Evolutionary conservation across 1,140 invertebrate genomes (phyloP).

Genomic region (silkworm (Bombyx mori)): DNA sequence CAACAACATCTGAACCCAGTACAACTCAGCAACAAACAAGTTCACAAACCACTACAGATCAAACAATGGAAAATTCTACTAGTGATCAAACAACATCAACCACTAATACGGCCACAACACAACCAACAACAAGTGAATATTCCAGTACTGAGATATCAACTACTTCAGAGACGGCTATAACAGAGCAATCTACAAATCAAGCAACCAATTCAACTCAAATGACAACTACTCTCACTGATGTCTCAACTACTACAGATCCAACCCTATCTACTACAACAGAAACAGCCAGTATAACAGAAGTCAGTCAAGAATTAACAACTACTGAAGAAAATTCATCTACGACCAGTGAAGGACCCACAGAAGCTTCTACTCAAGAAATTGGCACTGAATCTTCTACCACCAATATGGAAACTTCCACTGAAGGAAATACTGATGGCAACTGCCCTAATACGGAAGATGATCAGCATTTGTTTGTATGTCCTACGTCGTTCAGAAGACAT

Average conservation of each 20-base stretch:
- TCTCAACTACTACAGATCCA: conserved; percentile 25
- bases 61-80: conserved; percentile 20
- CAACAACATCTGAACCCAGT: conserved; percentile 12
- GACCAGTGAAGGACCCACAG: conserved; percentile 26
- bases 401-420: conserved; percentile 22
- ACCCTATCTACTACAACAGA: conserved; percentile 26
- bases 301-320: conserved; percentile 24
- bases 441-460: conserved; percentile 74
- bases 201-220: neutral
- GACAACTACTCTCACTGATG: conserved; percentile 13
- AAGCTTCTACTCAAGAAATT: conserved; percentile 38
- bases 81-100: conserved; percentile 22
- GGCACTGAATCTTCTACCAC: conserved; percentile 33
- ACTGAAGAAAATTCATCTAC: conserved; percentile 17
- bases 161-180: conserved; percentile 20
- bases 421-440: conserved; percentile 15
- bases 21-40: conserved; percentile 25
- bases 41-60: conserved; percentile 18
- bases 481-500: conserved; percentile 85
- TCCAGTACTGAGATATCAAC: conserved; percentile 24
- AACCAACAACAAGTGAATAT: conserved; percentile 23
- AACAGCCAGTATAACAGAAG: conserved; percentile 22
- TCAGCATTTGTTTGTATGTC: conserved; percentile 81
- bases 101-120: conserved; percentile 18
- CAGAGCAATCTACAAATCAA: conserved; percentile 21